Evolutionary conservation across 1,140 invertebrate genomes (phyloP).

Genomic region (Callitettix versicolor): DNA sequence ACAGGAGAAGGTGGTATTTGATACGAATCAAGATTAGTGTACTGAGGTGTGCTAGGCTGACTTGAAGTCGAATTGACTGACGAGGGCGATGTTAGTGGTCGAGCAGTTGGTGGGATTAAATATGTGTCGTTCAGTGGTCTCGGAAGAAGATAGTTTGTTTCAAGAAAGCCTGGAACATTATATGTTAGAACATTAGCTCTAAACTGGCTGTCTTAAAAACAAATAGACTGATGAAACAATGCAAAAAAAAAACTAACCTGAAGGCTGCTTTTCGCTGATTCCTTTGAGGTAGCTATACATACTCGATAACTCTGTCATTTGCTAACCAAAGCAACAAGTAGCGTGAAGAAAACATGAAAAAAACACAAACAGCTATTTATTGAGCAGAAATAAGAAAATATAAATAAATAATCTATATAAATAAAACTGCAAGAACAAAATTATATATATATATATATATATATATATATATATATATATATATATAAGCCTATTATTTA

Average conservation of each 20-base stretch:
- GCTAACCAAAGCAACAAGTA: constrained; percentile 29
- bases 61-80: not conserved
- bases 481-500: no score
- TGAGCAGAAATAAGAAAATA: no score
- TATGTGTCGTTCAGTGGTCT: constrained; percentile 41
- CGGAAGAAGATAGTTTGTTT: constrained; percentile 42
- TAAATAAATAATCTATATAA: no score
- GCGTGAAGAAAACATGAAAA: constrained; percentile 3
- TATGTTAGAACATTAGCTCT: not conserved
- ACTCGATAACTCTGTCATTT: constrained; percentile 69
- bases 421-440: no score
- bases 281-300: constrained; percentile 76
- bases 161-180: constrained; percentile 21
- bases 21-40: constrained; percentile 20
- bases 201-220: no score
- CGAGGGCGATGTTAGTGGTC: constrained; percentile 30
- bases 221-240: no score
- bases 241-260: no score
- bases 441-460: no score
- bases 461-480: no score
- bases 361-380: not conserved
- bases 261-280: constrained; percentile 42
- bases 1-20: constrained; percentile 23
- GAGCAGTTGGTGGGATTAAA: constrained; percentile 38
- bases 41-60: constrained; percentile 18